Percentiles rank a stretch among this genome's conserved stretches.
Conservation (phyloP, 2,113 vertebrate species). For the Rhabdomys dilectus region DNA sequence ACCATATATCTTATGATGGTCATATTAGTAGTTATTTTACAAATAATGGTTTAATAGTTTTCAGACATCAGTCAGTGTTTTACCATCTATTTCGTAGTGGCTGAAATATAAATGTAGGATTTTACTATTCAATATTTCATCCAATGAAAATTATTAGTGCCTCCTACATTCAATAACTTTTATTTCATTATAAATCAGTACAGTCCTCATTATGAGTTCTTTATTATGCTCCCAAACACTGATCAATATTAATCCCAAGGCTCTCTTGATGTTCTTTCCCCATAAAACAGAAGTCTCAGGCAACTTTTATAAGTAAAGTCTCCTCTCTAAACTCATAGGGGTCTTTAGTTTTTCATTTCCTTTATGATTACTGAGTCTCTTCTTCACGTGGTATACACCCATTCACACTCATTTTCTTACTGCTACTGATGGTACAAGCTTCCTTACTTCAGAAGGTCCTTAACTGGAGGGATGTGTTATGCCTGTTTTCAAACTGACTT, state of each 20-base stretch:
- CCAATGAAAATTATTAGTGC: not conserved
- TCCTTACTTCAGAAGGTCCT: not conserved
- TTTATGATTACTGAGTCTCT: not conserved
- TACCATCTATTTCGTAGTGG: not conserved
- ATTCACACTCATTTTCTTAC: not conserved
- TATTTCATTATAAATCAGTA: not conserved
- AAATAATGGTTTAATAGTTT: not conserved
- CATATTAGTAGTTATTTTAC: not conserved
- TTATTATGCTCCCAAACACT: not conserved
- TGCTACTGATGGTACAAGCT: not conserved
- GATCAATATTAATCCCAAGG: not conserved
- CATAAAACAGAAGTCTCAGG: not conserved
- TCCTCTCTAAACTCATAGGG: not conserved
- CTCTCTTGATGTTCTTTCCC: not conserved
- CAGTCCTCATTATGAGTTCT: not conserved
- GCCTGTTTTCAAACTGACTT: not conserved
- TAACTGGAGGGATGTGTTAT: not conserved
- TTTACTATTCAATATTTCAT: conserved; percentile 48
- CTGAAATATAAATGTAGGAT: not conserved
- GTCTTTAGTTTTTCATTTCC: not conserved
- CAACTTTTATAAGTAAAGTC: conserved; percentile 6
- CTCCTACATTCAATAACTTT: not conserved
- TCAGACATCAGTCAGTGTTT: not conserved
- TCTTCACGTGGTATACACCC: not conserved
- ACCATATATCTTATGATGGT: not conserved